Percentiles rank a stretch among this genome's conserved stretches.
phyloP scores from a whole-genome alignment of 2,888 invertebrate genomes.

The Sminthurides aquaticus region DNA sequence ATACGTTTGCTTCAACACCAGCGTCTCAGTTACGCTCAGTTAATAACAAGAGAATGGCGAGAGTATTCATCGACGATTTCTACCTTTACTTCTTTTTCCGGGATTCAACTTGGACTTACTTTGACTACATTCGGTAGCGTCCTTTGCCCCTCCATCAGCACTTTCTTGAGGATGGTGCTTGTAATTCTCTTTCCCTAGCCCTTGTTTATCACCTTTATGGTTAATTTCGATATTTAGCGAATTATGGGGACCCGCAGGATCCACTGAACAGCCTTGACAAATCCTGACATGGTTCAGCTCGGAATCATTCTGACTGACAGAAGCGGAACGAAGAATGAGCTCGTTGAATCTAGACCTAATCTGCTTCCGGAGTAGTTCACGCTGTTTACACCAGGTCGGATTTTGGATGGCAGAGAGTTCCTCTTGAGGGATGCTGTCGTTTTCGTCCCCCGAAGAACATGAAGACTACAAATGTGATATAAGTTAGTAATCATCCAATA shows the following conservation, averaged over 20 bases:
- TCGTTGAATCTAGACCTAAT: conserved; percentile 29
- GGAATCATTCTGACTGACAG: conserved; percentile 5
- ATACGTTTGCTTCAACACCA: no score
- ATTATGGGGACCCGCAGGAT: conserved; percentile 13
- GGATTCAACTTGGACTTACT: background rate
- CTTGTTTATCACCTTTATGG: conserved; percentile 4
- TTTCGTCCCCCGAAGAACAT: conserved; percentile 31
- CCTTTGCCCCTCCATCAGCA: background rate
- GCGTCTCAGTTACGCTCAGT: no score
- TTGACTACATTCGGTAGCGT: background rate
- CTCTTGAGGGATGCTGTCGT: conserved; percentile 26
- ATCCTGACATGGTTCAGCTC: background rate
- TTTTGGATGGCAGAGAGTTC: conserved; percentile 33
- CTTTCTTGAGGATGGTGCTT: background rate
- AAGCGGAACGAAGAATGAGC: conserved; percentile 21
- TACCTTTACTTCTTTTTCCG: conserved; percentile 33
- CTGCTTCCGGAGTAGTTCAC: conserved; percentile 31
- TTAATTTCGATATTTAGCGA: background rate
- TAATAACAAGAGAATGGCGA: no score
- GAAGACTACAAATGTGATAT: conserved; percentile 18
- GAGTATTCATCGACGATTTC: conserved; percentile 38
- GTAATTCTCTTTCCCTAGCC: conserved; percentile 16
- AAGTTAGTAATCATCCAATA: background rate
- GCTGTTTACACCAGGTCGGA: conserved; percentile 29
- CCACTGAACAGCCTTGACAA: conserved; percentile 15